phyloP scores from a whole-genome alignment of 2,797 vertebrate genomes.

The Chaenodraco wilsoni region DNA sequence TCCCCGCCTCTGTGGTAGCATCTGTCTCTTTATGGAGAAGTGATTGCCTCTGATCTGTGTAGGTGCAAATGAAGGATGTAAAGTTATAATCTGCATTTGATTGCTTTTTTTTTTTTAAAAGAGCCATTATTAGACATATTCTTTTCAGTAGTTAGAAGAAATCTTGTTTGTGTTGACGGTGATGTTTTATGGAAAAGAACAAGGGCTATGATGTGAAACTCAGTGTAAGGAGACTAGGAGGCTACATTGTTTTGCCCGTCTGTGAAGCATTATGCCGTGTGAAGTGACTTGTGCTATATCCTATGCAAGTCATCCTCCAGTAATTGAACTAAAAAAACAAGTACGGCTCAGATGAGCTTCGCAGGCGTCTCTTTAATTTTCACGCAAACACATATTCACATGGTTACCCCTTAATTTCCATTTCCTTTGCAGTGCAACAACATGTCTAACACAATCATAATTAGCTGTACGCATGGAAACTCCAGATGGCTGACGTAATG shows the following conservation, averaged over 20 bases:
- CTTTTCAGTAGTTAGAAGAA: slow-evolving; percentile 14
- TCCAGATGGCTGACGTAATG: slow-evolving; percentile 74
- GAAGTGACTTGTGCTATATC: slow-evolving; percentile 14
- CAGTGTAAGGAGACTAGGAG: slow-evolving; percentile 9
- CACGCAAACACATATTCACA: slow-evolving; percentile 29
- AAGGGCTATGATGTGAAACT: slow-evolving; percentile 21
- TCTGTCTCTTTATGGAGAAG: slow-evolving; percentile 50
- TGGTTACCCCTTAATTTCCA: slow-evolving; percentile 50
- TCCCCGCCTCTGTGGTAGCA: slow-evolving; percentile 38
- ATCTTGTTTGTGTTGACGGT: background rate
- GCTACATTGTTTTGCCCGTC: slow-evolving; percentile 26
- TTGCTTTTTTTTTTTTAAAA: background rate
- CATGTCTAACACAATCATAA: slow-evolving; percentile 65
- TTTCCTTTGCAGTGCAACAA: slow-evolving; percentile 57
- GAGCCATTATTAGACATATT: slow-evolving; percentile 5
- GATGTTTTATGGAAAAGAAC: slow-evolving; percentile 41
- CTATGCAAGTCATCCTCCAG: slow-evolving; percentile 8
- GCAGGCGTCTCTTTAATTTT: slow-evolving; percentile 40
- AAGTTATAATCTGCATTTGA: slow-evolving; percentile 34
- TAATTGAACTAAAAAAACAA: slow-evolving; percentile 29
- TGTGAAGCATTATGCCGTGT: slow-evolving; percentile 34
- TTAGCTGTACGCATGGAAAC: slow-evolving; percentile 67
- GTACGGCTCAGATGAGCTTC: slow-evolving; percentile 36
- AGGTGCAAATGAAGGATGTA: slow-evolving; percentile 26
- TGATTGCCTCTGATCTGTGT: slow-evolving; percentile 51